Percentiles rank a stretch among this genome's conserved stretches.
phyloP scores from a whole-genome alignment of 2,888 invertebrate genomes.

The Heteromyza rotundicornis region DNA sequence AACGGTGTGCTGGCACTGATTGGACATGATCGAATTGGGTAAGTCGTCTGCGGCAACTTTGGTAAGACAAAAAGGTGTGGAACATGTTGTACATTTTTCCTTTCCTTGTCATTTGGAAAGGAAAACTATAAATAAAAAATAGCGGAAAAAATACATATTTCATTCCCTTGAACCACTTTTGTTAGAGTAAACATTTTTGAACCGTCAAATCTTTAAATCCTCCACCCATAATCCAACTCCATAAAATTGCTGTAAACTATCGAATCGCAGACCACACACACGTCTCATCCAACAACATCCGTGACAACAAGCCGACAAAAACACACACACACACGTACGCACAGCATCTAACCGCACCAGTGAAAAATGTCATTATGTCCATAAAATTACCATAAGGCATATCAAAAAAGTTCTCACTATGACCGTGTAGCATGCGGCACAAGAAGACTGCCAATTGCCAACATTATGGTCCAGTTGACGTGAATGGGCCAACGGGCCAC shows the following conservation, averaged over 20 bases:
- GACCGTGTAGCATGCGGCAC: background rate
- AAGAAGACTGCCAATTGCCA: background rate
- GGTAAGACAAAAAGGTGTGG: background rate
- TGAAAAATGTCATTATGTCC: constrained; percentile 36
- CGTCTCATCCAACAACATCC: background rate
- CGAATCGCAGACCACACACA: constrained; percentile 10
- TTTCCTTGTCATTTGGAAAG: too few relatives aligned
- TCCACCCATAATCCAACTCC: too few relatives aligned
- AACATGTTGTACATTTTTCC: background rate
- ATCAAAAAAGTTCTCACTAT: constrained; percentile 26
- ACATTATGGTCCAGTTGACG: constrained; percentile 20
- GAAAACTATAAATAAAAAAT: too few relatives aligned
- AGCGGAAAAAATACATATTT: too few relatives aligned
- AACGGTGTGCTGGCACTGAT: background rate
- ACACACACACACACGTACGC: background rate
- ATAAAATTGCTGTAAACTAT: too few relatives aligned
- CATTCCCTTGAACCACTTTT: too few relatives aligned
- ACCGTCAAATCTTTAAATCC: too few relatives aligned
- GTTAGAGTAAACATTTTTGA: too few relatives aligned
- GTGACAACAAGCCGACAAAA: background rate
- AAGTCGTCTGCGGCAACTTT: background rate
- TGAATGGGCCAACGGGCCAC: constrained; percentile 9
- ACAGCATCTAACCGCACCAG: constrained; percentile 10
- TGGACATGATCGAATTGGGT: too few relatives aligned
- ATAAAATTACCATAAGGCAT: constrained; percentile 39